phyloP scores from a whole-genome alignment of 2,113 vertebrate genomes.

The Chaetorhynchus papuensis region DNA sequence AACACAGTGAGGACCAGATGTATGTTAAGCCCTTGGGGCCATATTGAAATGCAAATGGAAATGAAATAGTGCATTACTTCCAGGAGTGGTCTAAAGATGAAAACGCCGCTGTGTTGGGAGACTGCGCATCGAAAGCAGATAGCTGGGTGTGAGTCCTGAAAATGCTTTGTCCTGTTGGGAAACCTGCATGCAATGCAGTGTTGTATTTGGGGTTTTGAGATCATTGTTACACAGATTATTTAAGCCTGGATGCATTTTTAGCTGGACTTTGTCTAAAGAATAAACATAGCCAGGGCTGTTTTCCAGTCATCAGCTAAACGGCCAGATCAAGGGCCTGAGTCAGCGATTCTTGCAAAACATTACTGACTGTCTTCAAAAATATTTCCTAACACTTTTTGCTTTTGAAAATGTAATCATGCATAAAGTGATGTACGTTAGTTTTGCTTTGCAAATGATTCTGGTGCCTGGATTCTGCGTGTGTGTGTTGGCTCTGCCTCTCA shows the following conservation, averaged over 20 bases:
- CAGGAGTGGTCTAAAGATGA: background rate
- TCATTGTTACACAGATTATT: conserved; percentile 62
- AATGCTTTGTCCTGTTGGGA: background rate
- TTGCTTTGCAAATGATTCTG: background rate
- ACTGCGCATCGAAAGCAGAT: background rate
- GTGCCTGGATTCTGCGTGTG: background rate
- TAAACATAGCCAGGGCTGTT: conserved; percentile 58
- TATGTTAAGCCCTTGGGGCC: conserved; percentile 34
- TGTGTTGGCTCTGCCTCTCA: background rate
- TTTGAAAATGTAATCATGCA: conserved; percentile 24
- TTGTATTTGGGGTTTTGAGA: conserved; percentile 53
- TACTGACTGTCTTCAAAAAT: conserved; percentile 20
- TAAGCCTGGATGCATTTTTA: conserved; percentile 63
- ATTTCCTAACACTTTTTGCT: conserved; percentile 1
- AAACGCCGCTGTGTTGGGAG: rapidly evolving
- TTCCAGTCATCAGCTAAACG: conserved; percentile 53
- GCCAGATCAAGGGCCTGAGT: conserved; percentile 52
- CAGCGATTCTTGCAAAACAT: conserved; percentile 40
- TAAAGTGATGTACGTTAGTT: background rate
- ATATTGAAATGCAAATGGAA: conserved; percentile 41
- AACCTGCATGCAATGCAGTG: conserved; percentile 23
- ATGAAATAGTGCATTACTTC: background rate
- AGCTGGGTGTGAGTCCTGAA: conserved; percentile 1
- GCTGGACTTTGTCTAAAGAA: conserved; percentile 69
- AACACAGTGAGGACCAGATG: background rate